Conservation (phyloP, 2,888 invertebrate genomes). For the Dryococelus australis region DNA sequence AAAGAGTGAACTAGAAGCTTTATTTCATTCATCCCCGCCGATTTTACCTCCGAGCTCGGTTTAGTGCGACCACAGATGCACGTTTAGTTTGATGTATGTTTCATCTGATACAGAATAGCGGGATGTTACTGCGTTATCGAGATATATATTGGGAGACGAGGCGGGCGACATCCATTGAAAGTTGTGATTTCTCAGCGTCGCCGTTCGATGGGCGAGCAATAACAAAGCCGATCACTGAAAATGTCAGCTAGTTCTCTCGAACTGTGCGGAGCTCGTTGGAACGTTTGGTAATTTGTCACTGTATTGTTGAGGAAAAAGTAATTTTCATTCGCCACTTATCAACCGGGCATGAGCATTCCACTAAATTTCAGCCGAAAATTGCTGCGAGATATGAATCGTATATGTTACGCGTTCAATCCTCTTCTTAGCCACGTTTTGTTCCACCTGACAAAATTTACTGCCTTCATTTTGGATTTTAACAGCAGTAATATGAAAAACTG, state of each 20-base stretch:
- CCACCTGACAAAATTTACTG: background rate
- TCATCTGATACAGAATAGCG: too few relatives aligned
- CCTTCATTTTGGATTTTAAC: background rate
- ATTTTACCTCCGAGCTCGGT: too few relatives aligned
- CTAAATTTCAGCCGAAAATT: background rate
- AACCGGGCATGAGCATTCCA: background rate
- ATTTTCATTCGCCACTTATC: background rate
- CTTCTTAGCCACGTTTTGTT: background rate
- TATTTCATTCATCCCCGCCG: too few relatives aligned
- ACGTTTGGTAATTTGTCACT: background rate
- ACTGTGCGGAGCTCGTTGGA: background rate
- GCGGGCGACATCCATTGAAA: background rate
- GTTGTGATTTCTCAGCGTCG: background rate
- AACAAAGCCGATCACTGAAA: background rate
- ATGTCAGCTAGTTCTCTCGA: background rate
- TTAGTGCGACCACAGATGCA: too few relatives aligned
- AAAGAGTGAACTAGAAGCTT: too few relatives aligned
- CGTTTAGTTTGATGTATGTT: too few relatives aligned
- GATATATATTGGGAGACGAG: background rate
- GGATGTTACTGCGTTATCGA: too few relatives aligned
- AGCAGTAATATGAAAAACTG: too few relatives aligned
- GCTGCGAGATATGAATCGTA: background rate
- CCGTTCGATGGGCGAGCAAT: background rate
- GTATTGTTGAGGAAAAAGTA: background rate
- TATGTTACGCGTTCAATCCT: background rate